These are phyloP conservation scores for Diphyllodes magnificus DNA, from an alignment of 2,113 vertebrate species.

Conservation along the genomic window DNA sequence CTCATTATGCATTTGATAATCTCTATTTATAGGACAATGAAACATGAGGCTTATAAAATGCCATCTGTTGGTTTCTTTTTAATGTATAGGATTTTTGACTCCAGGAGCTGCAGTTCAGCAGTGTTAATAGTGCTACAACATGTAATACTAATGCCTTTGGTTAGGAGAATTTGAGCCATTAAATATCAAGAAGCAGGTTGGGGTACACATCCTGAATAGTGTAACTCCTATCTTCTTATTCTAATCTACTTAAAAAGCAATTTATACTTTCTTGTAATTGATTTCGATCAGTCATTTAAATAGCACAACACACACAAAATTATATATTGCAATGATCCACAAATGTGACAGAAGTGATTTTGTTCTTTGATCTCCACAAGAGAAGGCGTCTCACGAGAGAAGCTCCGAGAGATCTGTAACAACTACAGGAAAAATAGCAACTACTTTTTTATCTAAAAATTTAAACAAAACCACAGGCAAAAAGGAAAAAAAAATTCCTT, in stretches of 20 bases:
- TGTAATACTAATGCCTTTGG: not conserved
- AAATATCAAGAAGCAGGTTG: not conserved
- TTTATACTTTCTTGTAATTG: not conserved
- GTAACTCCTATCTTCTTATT: not conserved
- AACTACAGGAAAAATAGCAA: not conserved
- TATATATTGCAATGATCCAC: not conserved
- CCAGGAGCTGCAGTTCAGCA: not conserved
- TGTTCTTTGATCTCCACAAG: not conserved
- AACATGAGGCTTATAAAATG: slow-evolving; percentile 43
- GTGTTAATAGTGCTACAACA: not conserved
- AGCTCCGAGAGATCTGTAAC: not conserved
- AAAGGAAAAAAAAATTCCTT: not conserved
- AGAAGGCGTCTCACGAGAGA: not conserved
- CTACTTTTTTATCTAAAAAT: not conserved
- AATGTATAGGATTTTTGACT: slow-evolving; percentile 41
- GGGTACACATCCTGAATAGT: not conserved
- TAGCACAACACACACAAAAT: not conserved
- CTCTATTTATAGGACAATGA: slow-evolving; percentile 52
- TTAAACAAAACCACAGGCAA: not conserved
- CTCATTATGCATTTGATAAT: slow-evolving; percentile 34
- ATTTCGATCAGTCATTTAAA: not conserved
- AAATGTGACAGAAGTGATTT: slow-evolving; percentile 1
- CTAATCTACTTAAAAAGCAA: not conserved
- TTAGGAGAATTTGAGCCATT: not conserved
- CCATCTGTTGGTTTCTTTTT: slow-evolving; percentile 47